These are phyloP conservation scores for Ispidina picta DNA, from an alignment of 2,797 vertebrate genomes.

Conservation along the genomic window DNA sequence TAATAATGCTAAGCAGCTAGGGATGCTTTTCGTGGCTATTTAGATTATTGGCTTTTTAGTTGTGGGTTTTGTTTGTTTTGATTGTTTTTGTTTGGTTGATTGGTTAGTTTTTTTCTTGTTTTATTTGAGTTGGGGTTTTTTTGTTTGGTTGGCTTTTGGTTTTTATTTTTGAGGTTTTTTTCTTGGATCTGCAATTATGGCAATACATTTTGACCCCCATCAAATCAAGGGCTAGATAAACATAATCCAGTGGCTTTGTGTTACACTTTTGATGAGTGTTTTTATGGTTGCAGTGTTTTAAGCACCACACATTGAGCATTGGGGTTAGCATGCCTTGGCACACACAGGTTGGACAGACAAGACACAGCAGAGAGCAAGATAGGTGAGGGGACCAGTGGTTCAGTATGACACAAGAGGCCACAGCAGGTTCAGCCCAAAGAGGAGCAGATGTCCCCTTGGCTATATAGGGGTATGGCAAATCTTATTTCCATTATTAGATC, in stretches of 20 bases:
- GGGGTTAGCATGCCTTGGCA: neutral
- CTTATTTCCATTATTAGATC: neutral
- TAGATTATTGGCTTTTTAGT: neutral
- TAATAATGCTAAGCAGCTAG: neutral
- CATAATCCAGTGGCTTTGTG: neutral
- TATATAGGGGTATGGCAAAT: neutral
- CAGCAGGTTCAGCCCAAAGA: accelerated
- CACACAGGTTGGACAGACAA: neutral
- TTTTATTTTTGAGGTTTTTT: neutral
- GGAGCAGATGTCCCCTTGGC: accelerated
- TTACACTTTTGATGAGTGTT: neutral
- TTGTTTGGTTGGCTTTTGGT: neutral
- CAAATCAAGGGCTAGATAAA: neutral
- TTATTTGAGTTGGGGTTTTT: too few species aligned
- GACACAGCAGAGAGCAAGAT: neutral
- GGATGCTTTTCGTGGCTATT: neutral
- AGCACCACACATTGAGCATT: neutral
- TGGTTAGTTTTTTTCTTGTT: too few species aligned
- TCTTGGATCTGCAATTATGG: neutral
- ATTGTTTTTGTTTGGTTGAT: too few species aligned
- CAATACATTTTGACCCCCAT: neutral
- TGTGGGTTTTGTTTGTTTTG: too few species aligned
- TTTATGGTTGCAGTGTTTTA: neutral
- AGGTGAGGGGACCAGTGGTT: neutral
- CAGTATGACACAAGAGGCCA: neutral